phyloP scores from a whole-genome alignment of 1,140 invertebrate genomes.

The Lordiphosa mommai region DNA sequence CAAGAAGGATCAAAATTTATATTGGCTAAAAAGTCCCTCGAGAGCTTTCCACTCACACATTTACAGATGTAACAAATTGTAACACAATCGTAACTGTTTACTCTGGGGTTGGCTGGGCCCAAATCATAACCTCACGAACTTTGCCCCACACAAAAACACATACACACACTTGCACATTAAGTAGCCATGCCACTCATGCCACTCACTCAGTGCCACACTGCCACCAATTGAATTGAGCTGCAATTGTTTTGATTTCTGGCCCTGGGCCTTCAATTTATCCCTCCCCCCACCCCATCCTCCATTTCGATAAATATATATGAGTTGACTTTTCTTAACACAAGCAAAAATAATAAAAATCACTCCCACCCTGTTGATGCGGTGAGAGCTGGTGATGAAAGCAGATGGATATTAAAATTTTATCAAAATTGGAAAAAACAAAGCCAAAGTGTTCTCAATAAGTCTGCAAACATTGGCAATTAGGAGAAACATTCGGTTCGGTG shows the following conservation, averaged over 20 bases:
- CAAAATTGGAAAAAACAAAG: too few species aligned
- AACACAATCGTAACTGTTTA: conserved; percentile 78
- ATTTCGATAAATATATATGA: neutral
- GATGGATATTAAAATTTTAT: too few species aligned
- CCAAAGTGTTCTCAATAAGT: too few species aligned
- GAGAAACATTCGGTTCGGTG: too few species aligned
- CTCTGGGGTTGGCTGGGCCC: conserved; percentile 45
- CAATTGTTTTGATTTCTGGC: conserved; percentile 76
- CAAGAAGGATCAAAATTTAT: conserved; percentile 78
- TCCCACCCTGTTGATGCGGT: too few species aligned
- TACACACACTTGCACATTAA: conserved; percentile 27
- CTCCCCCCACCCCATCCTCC: neutral
- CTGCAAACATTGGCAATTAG: too few species aligned
- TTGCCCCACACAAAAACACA: too few species aligned
- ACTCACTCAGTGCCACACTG: too few species aligned
- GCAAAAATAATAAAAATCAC: too few species aligned
- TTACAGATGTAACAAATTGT: conserved; percentile 78
- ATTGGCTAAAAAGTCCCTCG: conserved; percentile 76
- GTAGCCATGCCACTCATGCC: conserved; percentile 29
- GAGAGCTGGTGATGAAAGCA: too few species aligned
- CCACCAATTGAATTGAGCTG: conserved; percentile 71
- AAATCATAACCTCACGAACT: conserved; percentile 67
- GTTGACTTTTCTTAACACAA: too few species aligned
- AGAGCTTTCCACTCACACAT: conserved; percentile 64
- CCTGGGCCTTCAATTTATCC: conserved; percentile 46